Evolutionary conservation across 2,113 vertebrate genomes (phyloP), one percentile per base, ranked within the genome.

Genomic region (Lampris incognitus): DNA sequence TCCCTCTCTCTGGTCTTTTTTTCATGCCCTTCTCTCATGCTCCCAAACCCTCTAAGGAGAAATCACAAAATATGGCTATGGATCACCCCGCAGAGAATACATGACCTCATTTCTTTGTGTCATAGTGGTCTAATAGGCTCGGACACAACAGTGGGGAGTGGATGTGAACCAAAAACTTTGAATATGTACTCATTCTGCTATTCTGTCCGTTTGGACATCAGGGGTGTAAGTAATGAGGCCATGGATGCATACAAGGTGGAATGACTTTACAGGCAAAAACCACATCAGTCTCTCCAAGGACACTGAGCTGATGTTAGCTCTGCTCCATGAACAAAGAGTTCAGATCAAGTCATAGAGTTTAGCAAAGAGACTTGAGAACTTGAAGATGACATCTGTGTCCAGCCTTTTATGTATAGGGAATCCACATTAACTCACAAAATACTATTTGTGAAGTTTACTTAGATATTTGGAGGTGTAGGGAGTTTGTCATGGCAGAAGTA

Each of bases 101-200:
- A 78, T 85, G 82, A 91, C 85, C 91, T 85, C 63, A 81, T 93
- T 90, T 90, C 84, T 66, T 81, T 83, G 76, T 89, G 89, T 90
- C 89, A 89, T 62, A 6, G 60, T 69, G 83, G 85, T 87, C 78
- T 87, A 89, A 91, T 81, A 75, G 86, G 76, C 73, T 75, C 74
- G 84, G 81, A 86, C 82, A 69, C 13, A 55, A 60, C 44, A 52
- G 42, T 4, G 49, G 70, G 78, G 9, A 38, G 74, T 39, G 70
- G 9, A 13, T 52, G 38, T 10, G 38, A 89, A 87, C 63, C 71
- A 41, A 79, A 64, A 62, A 74, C 68, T 85, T 89, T 81, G 76
- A 84, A 77, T 66, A 74, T 81, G 74, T 83, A 62, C 71, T 63
- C 50, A 49, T 74, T 85, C 76, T n/a, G 69, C 63, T 64, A 54